Conservation (phyloP, 1,140 invertebrate species). For the Bombus pyrosoma region DNA sequence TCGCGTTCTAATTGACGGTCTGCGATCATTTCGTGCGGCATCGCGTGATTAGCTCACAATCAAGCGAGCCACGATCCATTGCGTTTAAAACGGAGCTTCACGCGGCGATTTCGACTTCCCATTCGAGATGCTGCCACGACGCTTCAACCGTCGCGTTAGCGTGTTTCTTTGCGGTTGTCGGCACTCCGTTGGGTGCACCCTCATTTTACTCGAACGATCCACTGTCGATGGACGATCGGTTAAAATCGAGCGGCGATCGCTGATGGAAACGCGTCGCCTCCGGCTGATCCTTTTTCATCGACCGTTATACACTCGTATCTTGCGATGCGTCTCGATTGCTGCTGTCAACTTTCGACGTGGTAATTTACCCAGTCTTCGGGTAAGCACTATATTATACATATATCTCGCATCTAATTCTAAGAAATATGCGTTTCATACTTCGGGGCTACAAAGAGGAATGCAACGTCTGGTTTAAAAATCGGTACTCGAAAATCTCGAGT, state of each 20-base stretch:
- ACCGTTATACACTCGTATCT: neutral
- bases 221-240: neutral
- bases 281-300: neutral
- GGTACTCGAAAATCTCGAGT: neutral
- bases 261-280: constrained; percentile 2
- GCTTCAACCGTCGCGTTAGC: constrained; percentile 1
- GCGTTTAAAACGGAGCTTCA: neutral
- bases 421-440: neutral
- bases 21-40: constrained; percentile 25
- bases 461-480: no score
- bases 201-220: neutral
- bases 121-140: no score
- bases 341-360: neutral
- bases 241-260: constrained; percentile 2
- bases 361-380: neutral
- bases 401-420: neutral
- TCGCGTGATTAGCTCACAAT: constrained; percentile 29
- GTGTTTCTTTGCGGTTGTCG: constrained; percentile 12
- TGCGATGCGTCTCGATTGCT: neutral
- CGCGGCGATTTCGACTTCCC: neutral
- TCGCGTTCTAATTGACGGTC: constrained; percentile 36
- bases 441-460: neutral
- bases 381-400: neutral
- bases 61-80: neutral
- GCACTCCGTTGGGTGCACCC: neutral